A percentile compares a stretch with the other conserved stretches of the same genome.
Evolutionary conservation across 53 echinoderm and acorn worm genomes (phyloP).

Genomic region (Mesocentrotus franciscanus): DNA sequence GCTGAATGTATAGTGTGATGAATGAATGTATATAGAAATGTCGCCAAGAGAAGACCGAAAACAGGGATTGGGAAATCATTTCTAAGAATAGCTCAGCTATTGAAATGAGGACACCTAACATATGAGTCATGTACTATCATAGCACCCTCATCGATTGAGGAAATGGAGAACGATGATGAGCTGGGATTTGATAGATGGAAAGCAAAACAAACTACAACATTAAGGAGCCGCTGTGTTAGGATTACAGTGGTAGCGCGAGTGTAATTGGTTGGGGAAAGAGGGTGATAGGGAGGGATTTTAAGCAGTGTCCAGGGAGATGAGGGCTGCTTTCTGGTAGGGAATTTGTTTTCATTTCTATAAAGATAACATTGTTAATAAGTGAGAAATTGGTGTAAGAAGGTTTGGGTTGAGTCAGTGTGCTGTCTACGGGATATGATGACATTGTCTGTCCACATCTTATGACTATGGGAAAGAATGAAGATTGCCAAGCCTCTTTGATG

Average conservation of each 20-base stretch:
- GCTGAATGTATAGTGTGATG: conserved; percentile 2
- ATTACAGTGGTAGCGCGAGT: neutral
- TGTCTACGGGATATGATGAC: neutral
- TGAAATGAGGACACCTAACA: conserved; percentile 33
- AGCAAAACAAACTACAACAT: conserved; percentile 26
- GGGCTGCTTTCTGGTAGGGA: too few species aligned
- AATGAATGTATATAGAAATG: conserved; percentile 47
- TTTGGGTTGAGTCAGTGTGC: neutral
- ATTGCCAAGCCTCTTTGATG: too few species aligned
- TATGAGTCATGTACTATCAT: conserved; percentile 29
- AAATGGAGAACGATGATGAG: conserved; percentile 34
- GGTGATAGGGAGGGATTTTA: neutral
- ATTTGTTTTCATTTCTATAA: neutral
- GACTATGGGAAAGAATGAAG: too few species aligned
- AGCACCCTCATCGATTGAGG: conserved; percentile 27
- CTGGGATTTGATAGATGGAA: conserved; percentile 42
- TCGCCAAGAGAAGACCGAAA: neutral
- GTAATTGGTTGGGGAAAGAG: conserved; percentile 27
- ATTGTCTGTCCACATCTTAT: neutral
- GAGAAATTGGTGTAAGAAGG: neutral
- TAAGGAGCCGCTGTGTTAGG: conserved; percentile 14
- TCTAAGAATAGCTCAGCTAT: conserved; percentile 1
- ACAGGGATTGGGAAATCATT: neutral
- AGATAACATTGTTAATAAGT: neutral
- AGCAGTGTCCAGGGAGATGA: neutral